phyloP scores from a whole-genome alignment of 2,888 invertebrate genomes.

The Sesia apiformis region DNA sequence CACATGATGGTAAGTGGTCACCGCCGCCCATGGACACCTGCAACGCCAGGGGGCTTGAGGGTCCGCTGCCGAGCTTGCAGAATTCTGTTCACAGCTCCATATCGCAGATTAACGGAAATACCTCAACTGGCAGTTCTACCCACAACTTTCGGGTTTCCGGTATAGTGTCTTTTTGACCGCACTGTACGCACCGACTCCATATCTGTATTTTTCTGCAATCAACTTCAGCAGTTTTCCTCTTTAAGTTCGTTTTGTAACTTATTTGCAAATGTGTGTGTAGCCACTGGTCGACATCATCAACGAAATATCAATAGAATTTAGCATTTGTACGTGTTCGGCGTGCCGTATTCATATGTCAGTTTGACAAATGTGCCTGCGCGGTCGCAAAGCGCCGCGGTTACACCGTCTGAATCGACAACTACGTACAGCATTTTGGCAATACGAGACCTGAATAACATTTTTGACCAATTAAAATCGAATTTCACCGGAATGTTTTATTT shows the following conservation, averaged over 20 bases:
- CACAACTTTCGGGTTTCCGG: no score
- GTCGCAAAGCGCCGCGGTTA: conserved; percentile 19
- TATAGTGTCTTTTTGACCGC: no score
- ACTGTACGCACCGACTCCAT: no score
- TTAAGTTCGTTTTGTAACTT: background rate
- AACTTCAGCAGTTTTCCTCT: no score
- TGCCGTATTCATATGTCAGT: conserved; percentile 24
- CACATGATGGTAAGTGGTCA: no score
- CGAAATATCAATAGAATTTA: conserved; percentile 3
- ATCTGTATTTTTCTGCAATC: no score
- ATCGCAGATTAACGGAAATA: no score
- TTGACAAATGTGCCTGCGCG: conserved; percentile 27
- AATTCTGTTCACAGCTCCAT: no score
- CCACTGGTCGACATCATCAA: conserved; percentile 2
- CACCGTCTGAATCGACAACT: conserved; percentile 27
- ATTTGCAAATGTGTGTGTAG: background rate
- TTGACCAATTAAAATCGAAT: background rate
- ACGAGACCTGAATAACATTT: conserved; percentile 23
- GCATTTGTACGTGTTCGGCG: conserved; percentile 5
- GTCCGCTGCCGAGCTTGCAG: no score
- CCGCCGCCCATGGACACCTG: no score
- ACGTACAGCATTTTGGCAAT: conserved; percentile 14
- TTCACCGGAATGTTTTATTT: background rate
- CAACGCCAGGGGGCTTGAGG: no score
- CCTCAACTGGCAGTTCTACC: no score